Percentiles rank a stretch among this genome's conserved stretches.
Conservation (phyloP, 2,797 vertebrate genomes). For the Centroberyx gerrardi region DNA sequence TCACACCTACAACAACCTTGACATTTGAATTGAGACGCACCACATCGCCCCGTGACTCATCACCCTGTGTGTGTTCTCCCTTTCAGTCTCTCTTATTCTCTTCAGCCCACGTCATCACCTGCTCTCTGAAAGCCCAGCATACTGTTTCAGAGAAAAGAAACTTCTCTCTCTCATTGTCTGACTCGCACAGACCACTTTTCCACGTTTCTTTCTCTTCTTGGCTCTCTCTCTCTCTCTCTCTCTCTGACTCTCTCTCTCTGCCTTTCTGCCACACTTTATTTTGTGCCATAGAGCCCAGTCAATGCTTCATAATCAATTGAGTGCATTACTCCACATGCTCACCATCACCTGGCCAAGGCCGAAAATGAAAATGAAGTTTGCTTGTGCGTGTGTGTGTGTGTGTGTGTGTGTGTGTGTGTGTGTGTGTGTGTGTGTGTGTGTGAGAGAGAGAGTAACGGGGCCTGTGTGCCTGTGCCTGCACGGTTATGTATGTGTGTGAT, state of each 20-base stretch:
- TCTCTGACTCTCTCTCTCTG: not conserved
- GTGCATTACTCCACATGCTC: slow-evolving; percentile 12
- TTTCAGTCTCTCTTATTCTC: no score
- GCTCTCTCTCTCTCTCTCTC: not conserved
- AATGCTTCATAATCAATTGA: slow-evolving; percentile 4
- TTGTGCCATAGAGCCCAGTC: not conserved
- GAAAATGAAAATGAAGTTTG: slow-evolving; percentile 6
- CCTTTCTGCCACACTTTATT: not conserved
- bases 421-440: not conserved
- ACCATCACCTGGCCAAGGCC: not conserved
- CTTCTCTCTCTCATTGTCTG: no score
- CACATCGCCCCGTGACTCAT: not conserved
- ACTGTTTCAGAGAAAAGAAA: not conserved
- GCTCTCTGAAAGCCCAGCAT: not conserved
- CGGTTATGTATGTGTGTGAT: slow-evolving; percentile 10
- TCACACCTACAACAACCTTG: no score
- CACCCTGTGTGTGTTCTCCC: not conserved
- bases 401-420: no score
- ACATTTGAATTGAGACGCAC: not conserved
- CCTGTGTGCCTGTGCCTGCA: not conserved
- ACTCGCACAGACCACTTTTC: not conserved
- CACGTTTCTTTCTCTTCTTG: not conserved
- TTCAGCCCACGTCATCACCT: not conserved
- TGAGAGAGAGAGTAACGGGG: not conserved
- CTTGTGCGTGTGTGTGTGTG: not conserved